Evolutionary conservation across 1,140 invertebrate genomes (phyloP), one percentile per base, ranked within the genome.

Genomic region (Elymnias hypermnestra): DNA sequence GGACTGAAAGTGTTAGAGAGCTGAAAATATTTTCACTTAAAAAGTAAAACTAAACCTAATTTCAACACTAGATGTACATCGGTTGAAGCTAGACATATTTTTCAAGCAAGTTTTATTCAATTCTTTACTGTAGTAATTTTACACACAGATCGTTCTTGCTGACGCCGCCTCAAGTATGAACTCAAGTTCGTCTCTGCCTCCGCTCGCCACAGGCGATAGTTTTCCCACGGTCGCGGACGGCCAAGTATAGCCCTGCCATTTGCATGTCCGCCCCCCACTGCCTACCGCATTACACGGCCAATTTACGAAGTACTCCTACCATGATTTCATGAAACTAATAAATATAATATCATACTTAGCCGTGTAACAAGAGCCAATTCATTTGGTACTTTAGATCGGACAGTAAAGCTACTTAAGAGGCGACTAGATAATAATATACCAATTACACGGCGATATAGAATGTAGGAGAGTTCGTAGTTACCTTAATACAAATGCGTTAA

Each of bases 131-230:
- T n/a, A n/a, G n/a, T n/a, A n/a, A n/a, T n/a, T n/a, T n/a, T n/a
- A n/a, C n/a, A n/a, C n/a, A n/a, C n/a, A n/a, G n/a, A n/a, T n/a
- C n/a, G n/a, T n/a, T n/a, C n/a, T n/a, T n/a, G n/a, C n/a, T n/a
- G n/a, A n/a, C n/a, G n/a, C n/a, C n/a, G n/a, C n/a, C n/a, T 29
- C 37, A 25, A 14, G 47, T 39, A 45, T 28, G 38, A 13, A n/a
- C 17, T 31, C 38, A 37, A 77, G 45, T 83, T 15, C 70, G 67
- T 33, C 36, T 53, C 79, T 71, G 73, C n/a, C 3, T 19, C 33
- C 37, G 63, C 63, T 78, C 77, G 77, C 79, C 75, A 84, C 79
- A 72, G 79, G 79, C 79, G 77, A 84, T 82, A 82, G 75, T 84
- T 79, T 82, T 84, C 79, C 79, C 79, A 84, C 79, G 79, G 72